Evolutionary conservation across 2,113 vertebrate species (phyloP), one percentile per base, ranked within the genome.

Genomic region (Capreolus pygargus): DNA sequence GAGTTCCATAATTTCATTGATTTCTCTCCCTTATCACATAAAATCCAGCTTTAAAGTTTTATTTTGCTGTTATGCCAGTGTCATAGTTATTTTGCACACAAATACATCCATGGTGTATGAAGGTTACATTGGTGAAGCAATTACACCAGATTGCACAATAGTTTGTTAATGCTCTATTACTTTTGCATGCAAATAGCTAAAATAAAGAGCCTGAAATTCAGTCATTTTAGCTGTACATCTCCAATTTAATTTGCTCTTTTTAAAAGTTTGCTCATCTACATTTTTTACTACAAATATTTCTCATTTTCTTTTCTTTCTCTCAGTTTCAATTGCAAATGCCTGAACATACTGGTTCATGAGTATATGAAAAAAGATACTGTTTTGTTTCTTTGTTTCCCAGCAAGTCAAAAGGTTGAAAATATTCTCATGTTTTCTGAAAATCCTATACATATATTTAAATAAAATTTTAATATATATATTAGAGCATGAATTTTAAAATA

Each of bases 171-270:
- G 45, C 13, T 97, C 43, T 97, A 67, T 97, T 97, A 93, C 82
- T 97, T 97, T 96, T 98, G 93, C 94, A 98, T 98, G 90, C 97
- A 98, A 98, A 98, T 96, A 96, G 78, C 97, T 97, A 92, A 98
- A 98, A 96, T 89, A 57, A 97, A 92, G 87, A 57, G 61, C 13
- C 25, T 94, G 94, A 91, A 97, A 95, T 45, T 60, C 54, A 93
- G 7, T 92, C 89, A 91, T 55, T 96, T 95, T 88, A 57, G 91
- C 67, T n/a, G 12, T 82, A 91, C 33, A 94, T 87, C n/a, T 96
- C 27, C 45, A 76, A 39, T 96, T 76, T 91, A 76, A 78, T 47
- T 93, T 96, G 82, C 85, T 82, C 57, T 28, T 76, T 78, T 54
- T 70, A 2, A 61, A 55, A 89, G 8, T 7, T 5, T 61, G 5